Percentiles rank a stretch among this genome's conserved stretches.
Evolutionary conservation across 2,113 vertebrate species (phyloP).

Genomic region (Calidris pugnax): DNA sequence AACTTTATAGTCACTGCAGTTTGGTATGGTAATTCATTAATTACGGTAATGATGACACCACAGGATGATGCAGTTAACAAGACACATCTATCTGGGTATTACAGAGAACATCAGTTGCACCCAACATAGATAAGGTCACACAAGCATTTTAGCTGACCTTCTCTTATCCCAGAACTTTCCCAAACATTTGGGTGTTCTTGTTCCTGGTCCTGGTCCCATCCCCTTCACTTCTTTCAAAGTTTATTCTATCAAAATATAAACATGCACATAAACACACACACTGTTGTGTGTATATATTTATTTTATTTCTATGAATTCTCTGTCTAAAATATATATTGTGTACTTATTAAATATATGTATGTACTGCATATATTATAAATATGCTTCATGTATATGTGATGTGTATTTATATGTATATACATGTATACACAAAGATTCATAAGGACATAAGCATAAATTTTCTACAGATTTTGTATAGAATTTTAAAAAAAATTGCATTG

Average conservation of each 20-base stretch:
- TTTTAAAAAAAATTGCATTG: not conserved
- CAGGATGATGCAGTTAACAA: slow-evolving; percentile 55
- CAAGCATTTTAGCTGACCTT: not conserved
- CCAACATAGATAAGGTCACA: not conserved
- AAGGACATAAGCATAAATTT: not conserved
- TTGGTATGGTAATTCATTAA: slow-evolving; percentile 69
- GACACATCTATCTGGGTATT: slow-evolving; percentile 51
- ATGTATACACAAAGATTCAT: not conserved
- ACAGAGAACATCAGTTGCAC: not conserved
- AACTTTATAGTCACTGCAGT: slow-evolving; percentile 57
- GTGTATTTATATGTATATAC: not conserved
- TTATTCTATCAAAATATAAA: not conserved
- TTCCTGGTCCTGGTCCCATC: not conserved
- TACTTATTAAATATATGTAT: not conserved
- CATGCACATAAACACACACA: not conserved
- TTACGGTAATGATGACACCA: slow-evolving; percentile 66
- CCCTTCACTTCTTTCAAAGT: not conserved
- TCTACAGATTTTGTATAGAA: not conserved
- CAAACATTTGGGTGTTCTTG: not conserved
- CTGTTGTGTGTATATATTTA: not conserved
- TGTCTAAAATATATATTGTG: not conserved
- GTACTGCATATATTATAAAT: not conserved
- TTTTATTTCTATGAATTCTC: not conserved
- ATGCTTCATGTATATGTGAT: not conserved
- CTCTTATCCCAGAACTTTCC: not conserved